Percentiles rank a stretch among this genome's conserved stretches.
Conservation (phyloP, 2,113 vertebrate species). For the Noctilio leporinus region DNA sequence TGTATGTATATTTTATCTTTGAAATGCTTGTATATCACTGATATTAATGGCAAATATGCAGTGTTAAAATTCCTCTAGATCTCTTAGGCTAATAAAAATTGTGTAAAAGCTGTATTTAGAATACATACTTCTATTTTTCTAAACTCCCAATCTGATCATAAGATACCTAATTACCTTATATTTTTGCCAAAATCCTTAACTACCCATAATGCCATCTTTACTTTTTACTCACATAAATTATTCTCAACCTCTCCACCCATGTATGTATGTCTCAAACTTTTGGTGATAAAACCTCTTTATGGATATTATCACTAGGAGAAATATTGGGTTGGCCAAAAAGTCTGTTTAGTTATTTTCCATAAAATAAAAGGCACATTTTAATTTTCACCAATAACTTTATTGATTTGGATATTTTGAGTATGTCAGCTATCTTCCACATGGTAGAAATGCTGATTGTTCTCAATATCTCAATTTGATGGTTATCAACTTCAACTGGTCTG, state of each 20-base stretch:
- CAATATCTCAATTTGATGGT: too few species aligned
- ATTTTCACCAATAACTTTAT: too few species aligned
- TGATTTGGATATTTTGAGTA: too few species aligned
- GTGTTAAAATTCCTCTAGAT: background rate
- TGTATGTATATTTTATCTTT: background rate
- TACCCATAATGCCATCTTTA: background rate
- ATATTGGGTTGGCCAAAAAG: background rate
- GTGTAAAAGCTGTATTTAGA: background rate
- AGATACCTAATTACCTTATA: background rate
- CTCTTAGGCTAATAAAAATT: background rate
- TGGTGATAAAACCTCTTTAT: background rate
- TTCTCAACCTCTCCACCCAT: background rate
- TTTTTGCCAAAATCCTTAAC: slow-evolving; percentile 27
- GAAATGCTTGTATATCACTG: background rate
- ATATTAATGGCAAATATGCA: background rate
- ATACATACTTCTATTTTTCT: background rate
- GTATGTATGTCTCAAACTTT: background rate
- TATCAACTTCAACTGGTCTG: too few species aligned
- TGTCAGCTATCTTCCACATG: too few species aligned
- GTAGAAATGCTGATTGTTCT: too few species aligned
- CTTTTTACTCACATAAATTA: background rate
- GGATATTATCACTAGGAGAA: background rate
- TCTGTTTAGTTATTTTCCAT: too few species aligned
- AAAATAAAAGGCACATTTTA: too few species aligned
- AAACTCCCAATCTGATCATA: background rate